Evolutionary conservation across 92 coral and sea anemone genomes (phyloP).

Genomic region (Hydrozoanthus gracilis): DNA sequence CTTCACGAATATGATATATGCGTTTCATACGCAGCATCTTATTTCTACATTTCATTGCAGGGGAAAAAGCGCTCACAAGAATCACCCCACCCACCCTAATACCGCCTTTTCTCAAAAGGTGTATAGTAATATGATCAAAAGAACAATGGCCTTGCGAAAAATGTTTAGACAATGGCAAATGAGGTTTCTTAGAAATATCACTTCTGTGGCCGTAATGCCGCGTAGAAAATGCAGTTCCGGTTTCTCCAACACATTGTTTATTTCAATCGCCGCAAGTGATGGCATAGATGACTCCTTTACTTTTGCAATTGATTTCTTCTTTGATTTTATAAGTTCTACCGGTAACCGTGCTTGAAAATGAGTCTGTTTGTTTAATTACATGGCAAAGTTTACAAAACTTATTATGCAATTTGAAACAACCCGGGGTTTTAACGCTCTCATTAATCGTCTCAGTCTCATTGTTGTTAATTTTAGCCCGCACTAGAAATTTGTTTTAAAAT

Average conservation of each 20-base stretch:
- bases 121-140: background rate
- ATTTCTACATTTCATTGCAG: too few species aligned
- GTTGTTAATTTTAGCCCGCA: background rate
- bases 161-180: background rate
- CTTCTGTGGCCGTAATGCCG: background rate
- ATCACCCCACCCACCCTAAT: too few species aligned
- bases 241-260: background rate
- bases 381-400: background rate
- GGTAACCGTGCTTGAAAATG: background rate
- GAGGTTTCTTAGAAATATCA: background rate
- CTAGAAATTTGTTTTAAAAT: constrained; percentile 1
- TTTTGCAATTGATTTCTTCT: background rate
- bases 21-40: too few species aligned
- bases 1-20: too few species aligned
- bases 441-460: background rate
- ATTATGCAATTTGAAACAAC: background rate
- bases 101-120: too few species aligned
- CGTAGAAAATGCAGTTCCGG: background rate
- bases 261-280: background rate
- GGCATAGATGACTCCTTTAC: background rate
- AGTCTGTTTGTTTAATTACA: background rate
- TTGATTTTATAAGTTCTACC: background rate
- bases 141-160: background rate
- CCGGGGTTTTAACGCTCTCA: too few species aligned
- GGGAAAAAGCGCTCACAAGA: too few species aligned